These are phyloP conservation scores for Campylorhamphus procurvoides DNA, from an alignment of 2,113 vertebrate species.

Conservation along the genomic window DNA sequence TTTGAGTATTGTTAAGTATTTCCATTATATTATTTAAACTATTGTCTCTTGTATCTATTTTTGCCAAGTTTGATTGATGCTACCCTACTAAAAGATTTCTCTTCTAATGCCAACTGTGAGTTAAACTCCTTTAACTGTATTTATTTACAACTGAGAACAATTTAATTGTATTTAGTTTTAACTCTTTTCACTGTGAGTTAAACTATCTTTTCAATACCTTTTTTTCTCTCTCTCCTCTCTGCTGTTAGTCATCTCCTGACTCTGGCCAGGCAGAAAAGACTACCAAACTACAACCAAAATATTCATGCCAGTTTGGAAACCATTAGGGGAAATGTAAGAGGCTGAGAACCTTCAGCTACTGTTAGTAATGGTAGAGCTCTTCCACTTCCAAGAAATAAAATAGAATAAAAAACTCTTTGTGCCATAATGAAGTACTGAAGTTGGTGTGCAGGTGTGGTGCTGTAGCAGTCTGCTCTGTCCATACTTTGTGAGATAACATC, in stretches of 20 bases:
- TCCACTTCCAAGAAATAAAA: not conserved
- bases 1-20: not conserved
- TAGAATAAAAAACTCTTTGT: accelerated
- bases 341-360: not conserved
- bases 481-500: not conserved
- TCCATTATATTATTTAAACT: not conserved
- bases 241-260: not conserved
- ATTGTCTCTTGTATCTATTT: not conserved
- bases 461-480: not conserved
- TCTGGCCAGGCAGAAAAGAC: not conserved
- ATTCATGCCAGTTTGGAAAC: not conserved
- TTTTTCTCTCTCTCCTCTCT: not conserved
- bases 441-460: not conserved
- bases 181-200: not conserved
- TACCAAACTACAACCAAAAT: not conserved
- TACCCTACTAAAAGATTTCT: not conserved
- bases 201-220: not conserved
- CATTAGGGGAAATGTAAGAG: not conserved
- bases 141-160: not conserved
- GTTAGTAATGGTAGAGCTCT: not conserved
- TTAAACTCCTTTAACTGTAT: not conserved
- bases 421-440: not conserved
- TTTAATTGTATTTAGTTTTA: not conserved
- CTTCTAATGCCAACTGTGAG: not conserved
- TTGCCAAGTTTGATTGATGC: not conserved